A percentile compares a stretch with the other conserved stretches of the same genome.
These are phyloP conservation scores for Orthosia incerta DNA, from an alignment of 2,888 invertebrate species.

Conservation along the genomic window DNA sequence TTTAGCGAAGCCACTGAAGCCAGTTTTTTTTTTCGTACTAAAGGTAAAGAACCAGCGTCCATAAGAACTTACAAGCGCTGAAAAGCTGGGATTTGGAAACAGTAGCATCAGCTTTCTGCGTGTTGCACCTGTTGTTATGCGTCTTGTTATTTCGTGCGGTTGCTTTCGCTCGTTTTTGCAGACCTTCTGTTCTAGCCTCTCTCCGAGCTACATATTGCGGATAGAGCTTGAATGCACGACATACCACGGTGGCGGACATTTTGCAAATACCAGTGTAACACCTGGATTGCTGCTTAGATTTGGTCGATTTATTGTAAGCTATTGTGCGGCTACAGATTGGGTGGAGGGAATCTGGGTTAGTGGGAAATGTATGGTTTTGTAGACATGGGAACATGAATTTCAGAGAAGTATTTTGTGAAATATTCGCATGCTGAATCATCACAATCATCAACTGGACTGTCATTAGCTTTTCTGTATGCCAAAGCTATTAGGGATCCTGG, in stretches of 20 bases:
- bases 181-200: constrained; percentile 19
- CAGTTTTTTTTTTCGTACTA: too few relatives aligned
- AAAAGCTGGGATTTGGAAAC: background rate
- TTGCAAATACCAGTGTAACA: constrained; percentile 73
- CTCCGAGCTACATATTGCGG: constrained; percentile 72
- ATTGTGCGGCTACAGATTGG: constrained; percentile 60
- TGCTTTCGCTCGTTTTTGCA: background rate
- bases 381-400: background rate
- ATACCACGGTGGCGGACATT: constrained; percentile 68
- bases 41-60: background rate
- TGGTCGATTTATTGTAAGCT: constrained; percentile 64
- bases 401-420: background rate
- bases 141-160: too few relatives aligned
- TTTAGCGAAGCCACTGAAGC: too few relatives aligned
- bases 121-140: background rate
- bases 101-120: background rate
- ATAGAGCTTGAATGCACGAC: constrained; percentile 72
- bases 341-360: constrained; percentile 52
- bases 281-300: constrained; percentile 69
- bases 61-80: background rate
- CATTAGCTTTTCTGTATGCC: background rate
- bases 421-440: background rate
- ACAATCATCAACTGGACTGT: background rate
- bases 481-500: background rate
- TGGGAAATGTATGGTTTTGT: constrained; percentile 24